Evolutionary conservation across 2,113 vertebrate species (phyloP), one percentile per base, ranked within the genome.

Genomic region (Microcebus murinus): DNA sequence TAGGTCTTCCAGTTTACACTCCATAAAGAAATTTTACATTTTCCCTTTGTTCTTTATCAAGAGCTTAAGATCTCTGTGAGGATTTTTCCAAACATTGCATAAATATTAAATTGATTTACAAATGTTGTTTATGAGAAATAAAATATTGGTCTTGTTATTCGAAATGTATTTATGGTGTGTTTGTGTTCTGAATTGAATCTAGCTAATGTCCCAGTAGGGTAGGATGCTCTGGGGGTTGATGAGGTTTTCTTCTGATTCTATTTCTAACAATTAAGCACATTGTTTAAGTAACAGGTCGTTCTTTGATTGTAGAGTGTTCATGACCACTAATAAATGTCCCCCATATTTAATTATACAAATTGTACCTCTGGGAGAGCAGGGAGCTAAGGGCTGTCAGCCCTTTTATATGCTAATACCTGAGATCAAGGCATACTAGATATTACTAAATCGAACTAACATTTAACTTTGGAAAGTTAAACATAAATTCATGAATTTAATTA

Each of bases 401-500:
- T 90, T 83, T 87, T 65, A 77, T 42, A 29, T 70, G 45, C 86
- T 84, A 94, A 87, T 87, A 59, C 18, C 25, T n/a, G 50, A 88
- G 59, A 85, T 95, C 52, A 89, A 93, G 68, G 34, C 36, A 81
- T 21, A 63, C 9, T 63, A 84, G 42, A 50, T 86, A 55, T 61
- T 70, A 90, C 27, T 90, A 48, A 95, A 63, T 95, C 57, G 95
- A 94, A 52, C 76, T 91, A 92, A 96, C 85, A 90, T 91, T 97
- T 92, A 85, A n/a, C 76, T 95, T 87, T 96, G 81, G 45, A 95
- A 92, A 92, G 90, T 63, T 87, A 95, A 80, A 74, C 39, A 68
- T 50, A 87, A 74, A 95, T 81, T 80, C 25, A 90, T 94, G 34
- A 87, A 70, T 95, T 67, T 90, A 39, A 76, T 92, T 94, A 93